phyloP scores from a whole-genome alignment of 2,888 invertebrate genomes.

The Caenorhabditis uteleia region DNA sequence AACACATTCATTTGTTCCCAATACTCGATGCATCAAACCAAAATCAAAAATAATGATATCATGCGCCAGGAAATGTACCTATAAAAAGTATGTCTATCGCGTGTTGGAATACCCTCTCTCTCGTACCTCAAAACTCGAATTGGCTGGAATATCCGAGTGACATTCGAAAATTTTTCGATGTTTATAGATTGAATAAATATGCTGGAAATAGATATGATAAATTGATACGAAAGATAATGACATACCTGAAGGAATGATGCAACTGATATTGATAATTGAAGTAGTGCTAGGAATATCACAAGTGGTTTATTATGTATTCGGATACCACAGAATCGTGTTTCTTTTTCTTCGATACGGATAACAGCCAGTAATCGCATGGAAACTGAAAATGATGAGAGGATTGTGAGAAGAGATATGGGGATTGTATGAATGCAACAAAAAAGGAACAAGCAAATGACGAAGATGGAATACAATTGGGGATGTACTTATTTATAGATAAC shows the following conservation, averaged over 20 bases:
- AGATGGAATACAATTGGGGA: too few species aligned
- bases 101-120: too few species aligned
- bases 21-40: slow-evolving; percentile 67
- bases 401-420: too few species aligned
- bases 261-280: slow-evolving; percentile 57
- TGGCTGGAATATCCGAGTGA: slow-evolving; percentile 54
- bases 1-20: slow-evolving; percentile 68
- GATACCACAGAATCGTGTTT: slow-evolving; percentile 56
- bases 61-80: slow-evolving; percentile 61
- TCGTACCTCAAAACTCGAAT: slow-evolving; percentile 55
- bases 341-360: slow-evolving; percentile 57
- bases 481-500: too few species aligned
- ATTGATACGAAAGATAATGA: background rate
- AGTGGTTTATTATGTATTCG: slow-evolving; percentile 54
- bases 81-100: too few species aligned
- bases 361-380: slow-evolving; percentile 59
- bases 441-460: too few species aligned
- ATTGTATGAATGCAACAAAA: too few species aligned
- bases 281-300: slow-evolving; percentile 45
- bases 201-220: slow-evolving; percentile 45
- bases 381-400: too few species aligned
- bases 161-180: slow-evolving; percentile 63
- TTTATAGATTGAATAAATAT: slow-evolving; percentile 58
- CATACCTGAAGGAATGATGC: slow-evolving; percentile 63
- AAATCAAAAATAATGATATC: slow-evolving; percentile 69